Percentiles rank a stretch among this genome's conserved stretches.
These are phyloP conservation scores for Heliconius eleuchia DNA, from an alignment of 1,140 invertebrate species.

Conservation along the genomic window DNA sequence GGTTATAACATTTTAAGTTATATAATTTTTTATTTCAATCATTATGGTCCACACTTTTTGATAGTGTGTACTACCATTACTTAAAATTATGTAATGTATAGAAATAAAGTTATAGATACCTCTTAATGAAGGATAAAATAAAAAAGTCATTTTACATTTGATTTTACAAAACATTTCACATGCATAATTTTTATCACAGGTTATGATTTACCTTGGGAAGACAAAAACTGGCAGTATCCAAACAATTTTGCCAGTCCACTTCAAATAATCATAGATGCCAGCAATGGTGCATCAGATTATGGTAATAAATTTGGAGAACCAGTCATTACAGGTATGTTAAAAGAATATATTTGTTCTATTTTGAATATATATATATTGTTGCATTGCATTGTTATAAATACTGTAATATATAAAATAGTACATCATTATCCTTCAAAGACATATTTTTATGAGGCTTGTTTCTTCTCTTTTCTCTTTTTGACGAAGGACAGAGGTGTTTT, in stretches of 20 bases:
- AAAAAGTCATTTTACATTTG: neutral
- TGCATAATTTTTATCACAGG: constrained; percentile 58
- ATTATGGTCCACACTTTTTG: no score
- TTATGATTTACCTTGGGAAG: constrained; percentile 95
- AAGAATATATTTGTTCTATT: neutral
- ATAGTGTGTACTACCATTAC: no score
- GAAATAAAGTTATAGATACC: no score
- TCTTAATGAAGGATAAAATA: neutral
- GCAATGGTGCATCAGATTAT: constrained; percentile 99
- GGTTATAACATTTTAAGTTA: no score
- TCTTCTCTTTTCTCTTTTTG: no score
- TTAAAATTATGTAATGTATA: no score
- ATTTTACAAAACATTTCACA: neutral
- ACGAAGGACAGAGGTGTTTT: neutral
- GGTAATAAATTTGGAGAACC: constrained; percentile 99
- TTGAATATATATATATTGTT: neutral
- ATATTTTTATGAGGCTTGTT: no score
- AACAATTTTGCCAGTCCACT: constrained; percentile 94
- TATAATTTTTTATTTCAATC: no score
- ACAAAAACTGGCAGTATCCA: constrained; percentile 88
- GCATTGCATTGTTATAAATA: no score
- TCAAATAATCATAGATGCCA: constrained; percentile 95
- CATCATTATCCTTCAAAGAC: no score
- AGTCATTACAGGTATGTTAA: constrained; percentile 84
- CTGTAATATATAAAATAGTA: no score